Evolutionary conservation across 2,888 invertebrate genomes (phyloP), one percentile per base, ranked within the genome.

Genomic region (Cephalotes varians): DNA sequence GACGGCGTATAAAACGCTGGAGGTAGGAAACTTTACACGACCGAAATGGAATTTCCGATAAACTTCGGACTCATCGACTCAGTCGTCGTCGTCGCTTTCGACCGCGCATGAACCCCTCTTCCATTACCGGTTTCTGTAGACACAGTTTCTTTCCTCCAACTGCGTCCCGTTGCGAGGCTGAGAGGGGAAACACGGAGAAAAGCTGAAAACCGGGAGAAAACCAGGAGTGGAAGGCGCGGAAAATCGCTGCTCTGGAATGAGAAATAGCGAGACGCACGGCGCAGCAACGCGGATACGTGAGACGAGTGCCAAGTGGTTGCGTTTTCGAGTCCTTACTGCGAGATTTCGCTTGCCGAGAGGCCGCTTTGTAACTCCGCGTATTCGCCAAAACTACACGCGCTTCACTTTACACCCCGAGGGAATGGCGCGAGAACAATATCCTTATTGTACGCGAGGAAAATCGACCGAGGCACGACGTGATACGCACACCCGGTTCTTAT

Each of bases 11-110:
- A 65, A 40, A 54, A 58, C 49, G 60, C 73, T 28, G 40, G 44
- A 65, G 65, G 71, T 80, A 87, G 82, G 83, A 90, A 85, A 90
- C 88, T 88, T 89, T 82, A 73, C 77, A 86, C 88, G 85, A 31
- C 34, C 81, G 69, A 85, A 88, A 86, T 88, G 90, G 84, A 85
- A 90, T 88, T 88, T 79, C 89, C 90, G 88, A 88, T 89, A 88
- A 88, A 87, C 81, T 87, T 83, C 72, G 72, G 49, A 83, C 60
- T 64, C 81, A 71, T 73, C 86, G 80, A 62, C 80, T 85, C 18
- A 79, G 71, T 58, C 83, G 86, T 62, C 79, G 83, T 58, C 73
- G 84, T 67, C 73, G 81, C 51, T 54, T 49, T 69, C 87, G 85
- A 47, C 21, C 76, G 71, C 71, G 56, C 54, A 21, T 72, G 74